Evolutionary conservation across 2,113 vertebrate species (phyloP).

Genomic region (Ageneiosus marmoratus): DNA sequence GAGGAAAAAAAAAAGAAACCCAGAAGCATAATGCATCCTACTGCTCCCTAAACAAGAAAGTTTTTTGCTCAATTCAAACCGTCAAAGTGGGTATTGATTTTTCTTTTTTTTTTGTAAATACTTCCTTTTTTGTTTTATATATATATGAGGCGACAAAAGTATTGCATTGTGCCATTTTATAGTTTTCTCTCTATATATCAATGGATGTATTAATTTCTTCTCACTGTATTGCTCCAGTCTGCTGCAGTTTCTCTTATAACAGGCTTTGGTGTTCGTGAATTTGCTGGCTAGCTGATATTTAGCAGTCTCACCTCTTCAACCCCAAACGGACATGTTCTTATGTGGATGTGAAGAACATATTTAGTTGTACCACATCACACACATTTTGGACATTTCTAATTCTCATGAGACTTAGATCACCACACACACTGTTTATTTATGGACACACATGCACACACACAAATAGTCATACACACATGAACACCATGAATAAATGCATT

Average conservation of each 20-base stretch:
- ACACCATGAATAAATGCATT: constrained; percentile 6
- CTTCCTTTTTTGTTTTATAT: constrained; percentile 76
- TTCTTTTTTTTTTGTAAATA: constrained; percentile 71
- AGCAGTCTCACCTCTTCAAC: constrained; percentile 54
- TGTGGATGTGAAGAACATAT: constrained; percentile 58
- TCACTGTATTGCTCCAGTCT: constrained; percentile 56
- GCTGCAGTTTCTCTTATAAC: constrained; percentile 64
- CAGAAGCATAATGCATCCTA: constrained; percentile 50
- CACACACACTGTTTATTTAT: not conserved
- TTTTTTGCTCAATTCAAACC: constrained; percentile 69
- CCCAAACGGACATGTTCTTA: constrained; percentile 38
- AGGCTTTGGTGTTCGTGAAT: constrained; percentile 76
- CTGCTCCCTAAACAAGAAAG: constrained; percentile 66
- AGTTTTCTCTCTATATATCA: constrained; percentile 67
- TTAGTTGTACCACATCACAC: constrained; percentile 56
- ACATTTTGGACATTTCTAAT: constrained; percentile 58
- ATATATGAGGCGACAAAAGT: constrained; percentile 74
- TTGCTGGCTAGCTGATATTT: constrained; percentile 73
- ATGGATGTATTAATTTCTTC: constrained; percentile 66
- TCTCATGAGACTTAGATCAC: constrained; percentile 20
- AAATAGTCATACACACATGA: constrained; percentile 44
- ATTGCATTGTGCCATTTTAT: constrained; percentile 79
- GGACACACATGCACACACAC: constrained; percentile 44
- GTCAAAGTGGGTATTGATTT: constrained; percentile 66
- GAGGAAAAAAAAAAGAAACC: constrained; percentile 35